Evolutionary conservation across 2,888 invertebrate genomes (phyloP).

Genomic region (Deroplatys truncata): DNA sequence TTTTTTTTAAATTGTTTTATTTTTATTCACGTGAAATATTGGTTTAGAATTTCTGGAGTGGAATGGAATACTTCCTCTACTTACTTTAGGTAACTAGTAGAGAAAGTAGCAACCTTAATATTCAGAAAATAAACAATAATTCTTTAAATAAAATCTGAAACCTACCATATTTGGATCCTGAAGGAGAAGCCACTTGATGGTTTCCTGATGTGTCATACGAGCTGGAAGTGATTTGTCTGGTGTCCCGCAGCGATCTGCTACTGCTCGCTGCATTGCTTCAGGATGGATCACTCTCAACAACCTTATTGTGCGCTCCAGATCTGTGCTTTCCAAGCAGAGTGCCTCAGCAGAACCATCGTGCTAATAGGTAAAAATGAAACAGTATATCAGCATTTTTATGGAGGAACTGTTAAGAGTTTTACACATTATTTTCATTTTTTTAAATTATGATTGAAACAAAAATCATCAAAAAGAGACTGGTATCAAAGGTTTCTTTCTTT

Average conservation of each 20-base stretch:
- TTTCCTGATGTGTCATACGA: slow-evolving; percentile 60
- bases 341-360: background rate
- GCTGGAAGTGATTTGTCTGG: slow-evolving; percentile 35
- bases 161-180: slow-evolving; percentile 37
- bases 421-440: too few species aligned
- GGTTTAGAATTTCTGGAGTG: too few species aligned
- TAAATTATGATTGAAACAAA: too few species aligned
- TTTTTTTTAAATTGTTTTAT: too few species aligned
- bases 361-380: background rate
- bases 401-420: too few species aligned
- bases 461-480: too few species aligned
- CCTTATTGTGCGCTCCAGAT: slow-evolving; percentile 58
- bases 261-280: slow-evolving; percentile 56
- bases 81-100: too few species aligned
- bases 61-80: too few species aligned
- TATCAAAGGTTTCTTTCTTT: too few species aligned
- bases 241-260: slow-evolving; percentile 51
- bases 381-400: background rate
- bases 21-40: too few species aligned
- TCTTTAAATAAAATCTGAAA: background rate
- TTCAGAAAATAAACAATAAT: background rate
- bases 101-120: too few species aligned
- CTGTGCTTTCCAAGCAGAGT: slow-evolving; percentile 58
- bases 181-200: slow-evolving; percentile 53
- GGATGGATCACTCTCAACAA: slow-evolving; percentile 62